Percentiles rank a stretch among this genome's conserved stretches.
These are phyloP conservation scores for Carposina sasakii DNA, from an alignment of 1,140 invertebrate genomes.

Conservation along the genomic window DNA sequence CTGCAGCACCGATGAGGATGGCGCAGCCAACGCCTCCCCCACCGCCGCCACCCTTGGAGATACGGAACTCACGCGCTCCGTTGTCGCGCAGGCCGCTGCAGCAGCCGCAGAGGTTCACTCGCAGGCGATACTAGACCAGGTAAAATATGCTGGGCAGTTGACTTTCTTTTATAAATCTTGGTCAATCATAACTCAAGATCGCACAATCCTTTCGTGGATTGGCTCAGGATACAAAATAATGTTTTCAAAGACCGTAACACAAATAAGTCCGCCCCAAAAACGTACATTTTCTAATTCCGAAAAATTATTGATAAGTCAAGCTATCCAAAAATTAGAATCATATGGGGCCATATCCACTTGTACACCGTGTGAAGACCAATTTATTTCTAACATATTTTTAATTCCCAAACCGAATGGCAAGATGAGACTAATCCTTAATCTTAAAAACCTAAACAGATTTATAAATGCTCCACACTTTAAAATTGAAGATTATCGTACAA, in stretches of 20 bases:
- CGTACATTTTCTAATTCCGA: background rate
- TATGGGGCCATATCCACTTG: conserved; percentile 7
- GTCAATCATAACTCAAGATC: conserved; percentile 1
- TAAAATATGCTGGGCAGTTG: background rate
- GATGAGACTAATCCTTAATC: conserved; percentile 25
- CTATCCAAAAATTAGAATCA: conserved; percentile 15
- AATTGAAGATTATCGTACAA: conserved; percentile 32
- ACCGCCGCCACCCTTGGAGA: too few relatives aligned
- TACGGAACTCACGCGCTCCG: too few relatives aligned
- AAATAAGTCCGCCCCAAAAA: background rate
- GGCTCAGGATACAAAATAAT: background rate
- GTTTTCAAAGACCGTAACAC: background rate
- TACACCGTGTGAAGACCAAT: background rate
- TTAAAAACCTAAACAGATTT: conserved; percentile 26
- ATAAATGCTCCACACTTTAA: conserved; percentile 23
- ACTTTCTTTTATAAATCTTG: conserved; percentile 3
- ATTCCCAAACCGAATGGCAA: conserved; percentile 22
- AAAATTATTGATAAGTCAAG: background rate
- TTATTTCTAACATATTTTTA: conserved; percentile 21
- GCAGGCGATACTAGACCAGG: background rate
- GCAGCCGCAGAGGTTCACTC: conserved; percentile 6
- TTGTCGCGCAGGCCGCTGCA: background rate
- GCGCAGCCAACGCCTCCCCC: too few relatives aligned
- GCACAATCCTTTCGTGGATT: conserved; percentile 5
- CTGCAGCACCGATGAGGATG: too few relatives aligned